Conservation (phyloP, 30 jellyfish, hydroid and myxozoan species). For the Phacellophora camtschatica region DNA sequence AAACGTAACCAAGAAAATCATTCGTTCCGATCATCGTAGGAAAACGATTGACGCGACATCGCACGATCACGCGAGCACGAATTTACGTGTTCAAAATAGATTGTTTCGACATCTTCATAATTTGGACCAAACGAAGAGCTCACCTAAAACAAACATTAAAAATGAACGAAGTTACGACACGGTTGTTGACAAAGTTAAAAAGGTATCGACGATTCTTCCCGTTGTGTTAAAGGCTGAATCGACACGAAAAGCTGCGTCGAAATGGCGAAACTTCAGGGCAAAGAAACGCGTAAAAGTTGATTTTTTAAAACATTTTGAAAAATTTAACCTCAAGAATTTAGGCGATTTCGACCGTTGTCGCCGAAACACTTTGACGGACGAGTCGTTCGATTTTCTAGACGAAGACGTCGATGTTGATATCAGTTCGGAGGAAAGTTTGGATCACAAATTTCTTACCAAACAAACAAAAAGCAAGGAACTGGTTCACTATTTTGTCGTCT, state of each 20-base stretch:
- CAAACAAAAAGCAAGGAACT: constrained; percentile 41
- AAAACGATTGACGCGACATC: too few species aligned
- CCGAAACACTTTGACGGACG: neutral
- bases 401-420: constrained; percentile 16
- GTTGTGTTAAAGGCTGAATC: neutral
- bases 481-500: constrained; percentile 36
- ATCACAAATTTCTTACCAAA: neutral
- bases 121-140: too few species aligned
- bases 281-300: neutral
- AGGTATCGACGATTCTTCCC: neutral
- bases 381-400: constrained; percentile 38
- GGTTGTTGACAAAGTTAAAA: too few species aligned
- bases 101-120: too few species aligned
- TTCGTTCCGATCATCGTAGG: too few species aligned
- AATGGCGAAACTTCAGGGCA: constrained; percentile 36
- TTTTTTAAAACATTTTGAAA: constrained; percentile 7
- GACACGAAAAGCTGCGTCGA: constrained; percentile 37
- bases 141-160: too few species aligned
- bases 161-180: neutral
- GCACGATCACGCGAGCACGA: too few species aligned
- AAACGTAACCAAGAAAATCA: too few species aligned
- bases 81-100: too few species aligned
- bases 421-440: neutral
- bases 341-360: neutral
- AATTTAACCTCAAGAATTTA: constrained; percentile 7